Evolutionary conservation across 53 echinoderm and acorn worm genomes (phyloP), one percentile per base, ranked within the genome.

Genomic region (Paracentrotus lividus): DNA sequence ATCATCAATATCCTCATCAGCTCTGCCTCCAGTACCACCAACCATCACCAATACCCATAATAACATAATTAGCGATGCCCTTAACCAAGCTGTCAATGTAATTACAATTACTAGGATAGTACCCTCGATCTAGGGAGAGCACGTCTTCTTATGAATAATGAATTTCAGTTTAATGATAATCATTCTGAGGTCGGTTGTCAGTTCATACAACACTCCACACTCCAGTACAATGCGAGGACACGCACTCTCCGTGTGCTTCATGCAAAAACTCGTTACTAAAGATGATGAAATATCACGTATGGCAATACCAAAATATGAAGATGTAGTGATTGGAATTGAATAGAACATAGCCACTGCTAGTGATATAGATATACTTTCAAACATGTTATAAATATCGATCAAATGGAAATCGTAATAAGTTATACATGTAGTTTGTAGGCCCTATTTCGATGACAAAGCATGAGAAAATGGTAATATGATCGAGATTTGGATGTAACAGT

Each of bases 221-320:
- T n/a, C n/a, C n/a, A n/a, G n/a, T n/a, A n/a, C n/a, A n/a, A 12
- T 57, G 21, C 61, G 18, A 72, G 29, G 36, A 72, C 72, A 72
- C 40, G 72, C 72, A 40, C 72, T 38, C 40, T 32, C 18, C 29
- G 1, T 29, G 8, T 29, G 1, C 26, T 27, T 26, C 31, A 31
- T 2, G 38, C 27, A 12, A 0, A 3, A 8, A 34, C 38, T 38
- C 64, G 4, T 66, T 7, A 31, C 32, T 3, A 10, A 0, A 16
- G 44, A 81, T 81, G 81, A 81, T 81, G 81, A 81, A 81, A 81
- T 81, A 45, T n/a, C 47, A 32, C 16, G 26, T 38, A 45, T 47
- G 38, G 20, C 36, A 38, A 15, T 21, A 9, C 20, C 40, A 72
- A 36, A 72, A 72, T 38, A 16, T 18, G 21, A 69, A 57, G 14